phyloP scores from a whole-genome alignment of 2,113 vertebrate species.

The Myotis lucifugus region DNA sequence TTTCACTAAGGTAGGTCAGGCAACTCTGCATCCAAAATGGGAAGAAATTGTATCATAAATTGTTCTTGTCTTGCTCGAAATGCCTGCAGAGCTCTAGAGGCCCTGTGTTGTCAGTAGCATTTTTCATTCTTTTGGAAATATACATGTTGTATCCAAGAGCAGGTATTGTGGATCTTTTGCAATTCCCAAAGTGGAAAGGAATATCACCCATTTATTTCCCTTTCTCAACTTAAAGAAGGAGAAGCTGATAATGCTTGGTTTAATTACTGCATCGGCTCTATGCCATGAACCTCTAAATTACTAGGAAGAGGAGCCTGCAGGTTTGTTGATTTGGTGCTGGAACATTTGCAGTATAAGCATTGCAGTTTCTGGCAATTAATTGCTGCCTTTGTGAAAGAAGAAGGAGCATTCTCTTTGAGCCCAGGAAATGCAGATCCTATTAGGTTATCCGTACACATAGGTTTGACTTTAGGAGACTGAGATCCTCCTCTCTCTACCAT shows the following conservation, averaged over 20 bases:
- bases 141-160: not conserved
- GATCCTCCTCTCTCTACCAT: not conserved
- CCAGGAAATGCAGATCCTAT: conserved; percentile 38
- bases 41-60: conserved; percentile 32
- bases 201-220: not conserved
- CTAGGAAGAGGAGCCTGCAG: conserved; percentile 35
- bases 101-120: not conserved
- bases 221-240: not conserved
- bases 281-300: not conserved
- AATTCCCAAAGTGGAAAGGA: conserved; percentile 50
- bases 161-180: not conserved
- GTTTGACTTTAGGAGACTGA: not conserved
- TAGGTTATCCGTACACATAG: not conserved
- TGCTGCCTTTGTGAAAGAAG: conserved; percentile 42
- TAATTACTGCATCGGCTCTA: conserved; percentile 21
- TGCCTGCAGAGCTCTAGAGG: conserved; percentile 25
- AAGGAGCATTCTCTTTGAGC: not conserved
- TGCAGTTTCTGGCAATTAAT: conserved; percentile 6
- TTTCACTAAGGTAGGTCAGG: conserved; percentile 54
- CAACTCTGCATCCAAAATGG: conserved; percentile 22
- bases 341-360: not conserved
- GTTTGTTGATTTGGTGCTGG: conserved; percentile 20
- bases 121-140: conserved; percentile 47
- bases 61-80: conserved; percentile 41
- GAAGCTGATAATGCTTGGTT: not conserved